A percentile compares a stretch with the other conserved stretches of the same genome.
phyloP scores from a whole-genome alignment of 2,797 vertebrate genomes.

The Anguilla pacifica region DNA sequence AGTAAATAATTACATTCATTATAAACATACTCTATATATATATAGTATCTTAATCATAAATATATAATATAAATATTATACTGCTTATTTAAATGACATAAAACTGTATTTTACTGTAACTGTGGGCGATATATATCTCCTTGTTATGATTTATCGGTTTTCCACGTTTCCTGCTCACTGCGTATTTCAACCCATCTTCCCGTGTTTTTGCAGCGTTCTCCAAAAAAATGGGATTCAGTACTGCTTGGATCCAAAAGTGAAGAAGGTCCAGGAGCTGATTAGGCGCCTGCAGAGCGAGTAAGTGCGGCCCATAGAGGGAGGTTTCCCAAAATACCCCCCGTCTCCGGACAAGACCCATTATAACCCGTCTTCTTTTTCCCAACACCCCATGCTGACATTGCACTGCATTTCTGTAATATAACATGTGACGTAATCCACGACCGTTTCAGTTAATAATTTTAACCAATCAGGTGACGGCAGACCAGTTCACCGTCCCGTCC shows the following conservation, averaged over 20 bases:
- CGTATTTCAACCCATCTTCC: not conserved
- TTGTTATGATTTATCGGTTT: not conserved
- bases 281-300: conserved; percentile 42
- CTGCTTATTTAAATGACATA: not conserved
- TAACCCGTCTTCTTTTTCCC: not conserved
- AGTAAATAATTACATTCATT: not conserved
- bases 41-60: not conserved
- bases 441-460: not conserved
- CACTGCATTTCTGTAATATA: no score
- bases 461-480: not conserved
- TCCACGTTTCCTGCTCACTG: not conserved
- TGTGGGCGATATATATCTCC: not conserved
- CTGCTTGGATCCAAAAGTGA: conserved; percentile 55
- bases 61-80: not conserved
- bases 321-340: not conserved
- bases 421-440: no score
- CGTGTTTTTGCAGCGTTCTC: conserved; percentile 51
- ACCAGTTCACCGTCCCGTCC: not conserved
- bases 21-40: not conserved
- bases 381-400: not conserved
- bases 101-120: not conserved
- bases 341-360: not conserved
- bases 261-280: conserved; percentile 22
- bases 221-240: conserved; percentile 33
- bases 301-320: conserved; percentile 38